phyloP scores from a whole-genome alignment of 2,888 invertebrate species.

The Cinara cedri region DNA sequence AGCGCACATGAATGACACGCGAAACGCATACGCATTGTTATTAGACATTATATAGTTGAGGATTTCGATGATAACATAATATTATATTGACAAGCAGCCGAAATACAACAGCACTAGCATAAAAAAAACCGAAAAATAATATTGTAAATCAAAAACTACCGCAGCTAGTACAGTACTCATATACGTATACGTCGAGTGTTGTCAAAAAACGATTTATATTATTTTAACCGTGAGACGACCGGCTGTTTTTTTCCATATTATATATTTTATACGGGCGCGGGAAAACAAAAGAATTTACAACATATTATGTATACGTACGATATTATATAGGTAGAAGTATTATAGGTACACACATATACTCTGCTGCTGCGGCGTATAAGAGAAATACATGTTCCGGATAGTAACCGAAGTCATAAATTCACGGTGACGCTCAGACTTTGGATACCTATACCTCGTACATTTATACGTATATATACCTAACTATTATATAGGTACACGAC shows the following conservation, averaged over 20 bases:
- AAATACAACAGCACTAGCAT: background rate
- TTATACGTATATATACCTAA: background rate
- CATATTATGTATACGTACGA: background rate
- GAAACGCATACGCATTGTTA: too few relatives aligned
- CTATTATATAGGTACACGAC: background rate
- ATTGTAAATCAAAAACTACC: constrained; percentile 26
- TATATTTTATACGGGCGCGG: background rate
- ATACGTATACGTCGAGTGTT: constrained; percentile 10
- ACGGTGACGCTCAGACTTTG: constrained; percentile 28
- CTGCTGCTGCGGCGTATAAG: background rate
- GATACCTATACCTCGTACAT: too few relatives aligned
- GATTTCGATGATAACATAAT: background rate
- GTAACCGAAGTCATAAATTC: constrained; percentile 39
- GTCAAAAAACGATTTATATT: constrained; percentile 45
- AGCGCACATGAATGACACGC: background rate
- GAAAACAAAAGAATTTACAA: constrained; percentile 47
- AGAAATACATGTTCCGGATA: constrained; percentile 12
- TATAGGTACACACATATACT: background rate
- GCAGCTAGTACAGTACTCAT: background rate
- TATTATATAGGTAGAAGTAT: too few relatives aligned
- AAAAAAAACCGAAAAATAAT: constrained; percentile 9
- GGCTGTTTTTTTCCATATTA: constrained; percentile 14
- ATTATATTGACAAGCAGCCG: background rate
- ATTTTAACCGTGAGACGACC: constrained; percentile 13
- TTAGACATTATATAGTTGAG: background rate